These are phyloP conservation scores for Sceloporus tristichus DNA, from an alignment of 2,113 vertebrate species.

Conservation along the genomic window DNA sequence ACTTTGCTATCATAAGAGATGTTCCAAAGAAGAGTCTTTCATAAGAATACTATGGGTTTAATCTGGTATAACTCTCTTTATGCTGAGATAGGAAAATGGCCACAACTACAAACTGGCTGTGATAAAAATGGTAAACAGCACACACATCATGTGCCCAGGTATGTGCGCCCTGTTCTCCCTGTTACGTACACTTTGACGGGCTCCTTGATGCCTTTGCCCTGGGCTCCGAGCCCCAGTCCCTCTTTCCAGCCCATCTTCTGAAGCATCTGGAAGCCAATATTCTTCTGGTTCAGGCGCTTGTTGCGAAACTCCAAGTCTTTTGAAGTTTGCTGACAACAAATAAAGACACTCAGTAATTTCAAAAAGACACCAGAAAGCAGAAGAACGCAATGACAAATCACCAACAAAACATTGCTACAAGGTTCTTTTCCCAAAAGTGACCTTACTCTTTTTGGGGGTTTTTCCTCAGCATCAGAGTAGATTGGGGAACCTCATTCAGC, in stretches of 20 bases:
- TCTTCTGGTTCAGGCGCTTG: constrained; percentile 91
- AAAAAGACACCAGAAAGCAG: background rate
- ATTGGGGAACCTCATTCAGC: too few relatives aligned
- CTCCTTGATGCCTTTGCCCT: constrained; percentile 90
- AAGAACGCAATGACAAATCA: background rate
- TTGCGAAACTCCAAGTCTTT: constrained; percentile 77
- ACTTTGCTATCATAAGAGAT: too few relatives aligned
- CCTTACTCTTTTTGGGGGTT: too few relatives aligned
- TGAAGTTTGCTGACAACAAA: constrained; percentile 64
- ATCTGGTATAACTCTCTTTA: too few relatives aligned
- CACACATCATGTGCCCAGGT: background rate
- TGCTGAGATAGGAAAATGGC: too few relatives aligned
- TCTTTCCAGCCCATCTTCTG: constrained; percentile 99
- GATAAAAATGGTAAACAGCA: background rate
- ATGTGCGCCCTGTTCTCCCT: background rate
- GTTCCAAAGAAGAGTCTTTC: too few relatives aligned
- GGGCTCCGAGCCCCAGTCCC: constrained; percentile 90
- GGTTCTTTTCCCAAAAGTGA: too few relatives aligned
- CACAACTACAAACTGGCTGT: background rate
- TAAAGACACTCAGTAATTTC: background rate
- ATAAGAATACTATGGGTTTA: too few relatives aligned
- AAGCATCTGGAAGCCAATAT: constrained; percentile 96
- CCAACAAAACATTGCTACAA: background rate
- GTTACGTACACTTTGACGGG: constrained; percentile 86
- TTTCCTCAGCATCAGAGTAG: too few relatives aligned